These are phyloP conservation scores for Sebastes hubbsi DNA, from an alignment of 2,797 vertebrate genomes.

Conservation along the genomic window DNA sequence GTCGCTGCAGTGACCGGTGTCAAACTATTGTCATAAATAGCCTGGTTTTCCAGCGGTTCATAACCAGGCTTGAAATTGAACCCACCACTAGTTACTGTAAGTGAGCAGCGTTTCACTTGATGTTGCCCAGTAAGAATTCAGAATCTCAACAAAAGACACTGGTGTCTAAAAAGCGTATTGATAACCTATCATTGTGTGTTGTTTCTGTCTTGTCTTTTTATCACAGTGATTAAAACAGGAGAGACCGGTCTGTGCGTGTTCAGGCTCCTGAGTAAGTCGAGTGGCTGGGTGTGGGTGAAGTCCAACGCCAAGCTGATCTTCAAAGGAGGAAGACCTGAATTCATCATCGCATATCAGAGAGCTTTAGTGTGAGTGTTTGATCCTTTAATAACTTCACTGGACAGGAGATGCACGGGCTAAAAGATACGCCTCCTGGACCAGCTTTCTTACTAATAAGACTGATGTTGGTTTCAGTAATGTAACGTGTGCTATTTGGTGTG, in stretches of 20 bases:
- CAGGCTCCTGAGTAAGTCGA: slow-evolving; percentile 79
- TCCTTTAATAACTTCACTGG: background rate
- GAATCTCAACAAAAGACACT: too few species aligned
- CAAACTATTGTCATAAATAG: too few species aligned
- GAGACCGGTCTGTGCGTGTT: slow-evolving; percentile 84
- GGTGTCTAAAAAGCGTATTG: too few species aligned
- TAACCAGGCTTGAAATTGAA: too few species aligned
- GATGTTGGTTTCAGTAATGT: background rate
- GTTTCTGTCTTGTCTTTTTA: background rate
- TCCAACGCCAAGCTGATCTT: slow-evolving; percentile 83
- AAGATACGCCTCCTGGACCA: too few species aligned
- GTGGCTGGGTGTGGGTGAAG: slow-evolving; percentile 85
- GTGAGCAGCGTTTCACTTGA: too few species aligned
- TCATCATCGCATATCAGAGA: slow-evolving; percentile 81
- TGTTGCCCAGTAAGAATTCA: too few species aligned
- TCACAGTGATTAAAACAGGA: slow-evolving; percentile 86
- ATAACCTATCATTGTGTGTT: background rate
- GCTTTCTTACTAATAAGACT: background rate
- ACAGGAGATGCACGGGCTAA: background rate
- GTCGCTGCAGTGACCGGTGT: too few species aligned
- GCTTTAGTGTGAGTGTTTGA: slow-evolving; percentile 78
- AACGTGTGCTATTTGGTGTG: background rate
- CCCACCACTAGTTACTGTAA: too few species aligned
- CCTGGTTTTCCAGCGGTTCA: too few species aligned
- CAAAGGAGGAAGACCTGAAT: slow-evolving; percentile 83